phyloP scores from a whole-genome alignment of 2,888 invertebrate species.

The Lepidocyrtinus sp. region DNA sequence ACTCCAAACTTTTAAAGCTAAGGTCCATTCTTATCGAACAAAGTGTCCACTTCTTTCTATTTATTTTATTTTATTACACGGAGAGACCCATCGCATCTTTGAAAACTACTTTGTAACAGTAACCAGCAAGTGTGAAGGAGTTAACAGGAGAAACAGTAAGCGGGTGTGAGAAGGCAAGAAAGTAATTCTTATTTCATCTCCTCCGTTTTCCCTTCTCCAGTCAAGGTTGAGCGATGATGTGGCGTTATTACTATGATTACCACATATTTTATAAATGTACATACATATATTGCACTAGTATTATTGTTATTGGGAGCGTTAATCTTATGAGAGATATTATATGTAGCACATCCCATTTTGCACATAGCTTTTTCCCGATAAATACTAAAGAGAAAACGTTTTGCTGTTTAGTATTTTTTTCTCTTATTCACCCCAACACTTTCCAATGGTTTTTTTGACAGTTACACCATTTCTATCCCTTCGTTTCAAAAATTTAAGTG shows the following conservation, averaged over 20 bases:
- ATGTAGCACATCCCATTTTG: constrained; percentile 6
- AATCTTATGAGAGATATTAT: background rate
- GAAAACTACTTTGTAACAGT: too few species aligned
- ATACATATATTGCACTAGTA: constrained; percentile 6
- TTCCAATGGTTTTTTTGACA: constrained; percentile 2
- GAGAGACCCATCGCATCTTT: background rate
- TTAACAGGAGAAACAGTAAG: constrained; percentile 13
- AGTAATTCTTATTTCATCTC: constrained; percentile 10
- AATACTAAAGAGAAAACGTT: constrained; percentile 42
- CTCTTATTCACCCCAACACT: background rate
- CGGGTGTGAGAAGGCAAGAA: constrained; percentile 4
- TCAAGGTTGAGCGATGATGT: constrained; percentile 24
- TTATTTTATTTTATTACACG: background rate
- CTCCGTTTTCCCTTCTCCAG: background rate
- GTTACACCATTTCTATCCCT: too few species aligned
- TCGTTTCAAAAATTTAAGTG: too few species aligned
- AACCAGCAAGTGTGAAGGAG: background rate
- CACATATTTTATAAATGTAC: constrained; percentile 19
- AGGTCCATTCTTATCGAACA: background rate
- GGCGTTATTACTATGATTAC: constrained; percentile 29
- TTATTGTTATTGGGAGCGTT: background rate
- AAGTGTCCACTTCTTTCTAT: background rate
- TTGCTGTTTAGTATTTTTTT: constrained; percentile 38
- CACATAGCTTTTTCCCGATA: constrained; percentile 29
- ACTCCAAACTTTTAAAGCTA: too few species aligned